Evolutionary conservation across 2,113 vertebrate species (phyloP).

Genomic region (Halichoerus grypus): DNA sequence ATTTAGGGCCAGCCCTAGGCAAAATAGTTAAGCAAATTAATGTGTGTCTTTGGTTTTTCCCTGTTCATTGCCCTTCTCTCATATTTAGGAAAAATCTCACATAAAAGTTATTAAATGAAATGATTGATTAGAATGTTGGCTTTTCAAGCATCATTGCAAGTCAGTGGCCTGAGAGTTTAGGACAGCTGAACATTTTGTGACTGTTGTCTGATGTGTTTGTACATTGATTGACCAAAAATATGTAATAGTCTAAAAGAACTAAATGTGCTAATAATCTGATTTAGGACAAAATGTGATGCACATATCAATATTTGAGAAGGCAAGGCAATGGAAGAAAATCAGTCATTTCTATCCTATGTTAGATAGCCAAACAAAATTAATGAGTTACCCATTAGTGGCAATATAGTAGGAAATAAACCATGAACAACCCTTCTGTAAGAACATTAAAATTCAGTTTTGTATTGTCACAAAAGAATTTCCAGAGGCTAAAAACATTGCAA

Average conservation of each 20-base stretch:
- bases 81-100: conserved; percentile 37
- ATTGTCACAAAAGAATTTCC: background rate
- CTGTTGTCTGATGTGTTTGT: background rate
- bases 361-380: background rate
- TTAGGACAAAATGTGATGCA: background rate
- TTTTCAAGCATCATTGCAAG: conserved; percentile 52
- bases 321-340: background rate
- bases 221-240: background rate
- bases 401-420: background rate
- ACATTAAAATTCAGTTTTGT: background rate
- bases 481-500: background rate
- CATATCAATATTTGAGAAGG: background rate
- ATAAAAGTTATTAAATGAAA: conserved; percentile 27
- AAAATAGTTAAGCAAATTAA: conserved; percentile 77
- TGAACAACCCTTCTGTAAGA: background rate
- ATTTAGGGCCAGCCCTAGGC: conserved; percentile 54
- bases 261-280: background rate
- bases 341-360: background rate
- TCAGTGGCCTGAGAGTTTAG: background rate
- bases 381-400: background rate
- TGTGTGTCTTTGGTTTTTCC: conserved; percentile 51
- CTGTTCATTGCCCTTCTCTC: conserved; percentile 36
- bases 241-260: background rate
- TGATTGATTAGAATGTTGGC: conserved; percentile 38
- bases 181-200: background rate